Evolutionary conservation across 1,140 invertebrate genomes (phyloP).

Genomic region (Hypothenemus hampei): DNA sequence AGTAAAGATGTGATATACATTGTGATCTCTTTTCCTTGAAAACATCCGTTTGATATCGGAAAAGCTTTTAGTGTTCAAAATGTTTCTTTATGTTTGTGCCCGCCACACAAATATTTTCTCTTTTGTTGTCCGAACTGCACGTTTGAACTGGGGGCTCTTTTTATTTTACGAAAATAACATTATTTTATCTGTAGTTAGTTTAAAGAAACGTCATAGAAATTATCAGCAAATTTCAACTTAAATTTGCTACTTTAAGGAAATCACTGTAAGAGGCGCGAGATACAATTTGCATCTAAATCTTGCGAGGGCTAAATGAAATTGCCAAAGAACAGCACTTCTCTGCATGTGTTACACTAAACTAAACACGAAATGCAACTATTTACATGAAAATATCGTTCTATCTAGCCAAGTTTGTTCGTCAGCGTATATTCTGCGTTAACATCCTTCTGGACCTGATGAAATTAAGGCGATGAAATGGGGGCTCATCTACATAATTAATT

Average conservation of each 20-base stretch:
- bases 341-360: slow-evolving; percentile 21
- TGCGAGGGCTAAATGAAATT: slow-evolving; percentile 10
- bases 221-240: too few relatives aligned
- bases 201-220: too few relatives aligned
- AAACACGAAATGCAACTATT: slow-evolving; percentile 24
- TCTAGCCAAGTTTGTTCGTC: slow-evolving; percentile 20
- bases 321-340: slow-evolving; percentile 13
- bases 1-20: slow-evolving; percentile 21
- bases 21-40: slow-evolving; percentile 14
- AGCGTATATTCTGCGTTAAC: slow-evolving; percentile 10
- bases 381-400: slow-evolving; percentile 21
- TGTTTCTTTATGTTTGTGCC: slow-evolving; percentile 16
- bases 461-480: neutral
- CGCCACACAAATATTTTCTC: slow-evolving; percentile 7
- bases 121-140: slow-evolving; percentile 5
- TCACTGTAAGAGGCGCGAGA: neutral
- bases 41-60: slow-evolving; percentile 22
- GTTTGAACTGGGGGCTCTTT: too few relatives aligned
- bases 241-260: neutral
- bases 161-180: too few relatives aligned
- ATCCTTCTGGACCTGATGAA: slow-evolving; percentile 3
- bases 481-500: neutral
- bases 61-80: slow-evolving; percentile 15
- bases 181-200: too few relatives aligned
- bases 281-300: slow-evolving; percentile 7